Conservation (phyloP, 2,888 invertebrate genomes). For the Argynnis bischoffii region DNA sequence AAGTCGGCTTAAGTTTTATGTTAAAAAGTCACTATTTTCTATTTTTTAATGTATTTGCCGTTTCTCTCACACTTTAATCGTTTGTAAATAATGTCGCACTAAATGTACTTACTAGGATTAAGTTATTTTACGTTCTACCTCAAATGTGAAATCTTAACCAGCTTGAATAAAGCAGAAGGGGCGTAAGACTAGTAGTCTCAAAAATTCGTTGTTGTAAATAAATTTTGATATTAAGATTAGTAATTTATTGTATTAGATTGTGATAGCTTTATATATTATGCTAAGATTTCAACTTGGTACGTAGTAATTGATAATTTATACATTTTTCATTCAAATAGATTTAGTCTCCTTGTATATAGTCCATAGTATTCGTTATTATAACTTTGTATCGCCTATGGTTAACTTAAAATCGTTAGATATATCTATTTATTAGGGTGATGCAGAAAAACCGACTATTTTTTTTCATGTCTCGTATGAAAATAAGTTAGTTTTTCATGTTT, state of each 20-base stretch:
- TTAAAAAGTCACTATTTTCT: constrained; percentile 1
- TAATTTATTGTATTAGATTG: constrained; percentile 77
- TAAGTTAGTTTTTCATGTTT: no score
- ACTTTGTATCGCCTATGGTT: no score
- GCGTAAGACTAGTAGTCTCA: constrained; percentile 30
- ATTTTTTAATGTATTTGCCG: not conserved
- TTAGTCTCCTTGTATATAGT: constrained; percentile 52
- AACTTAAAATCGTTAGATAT: no score
- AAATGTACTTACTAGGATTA: constrained; percentile 51
- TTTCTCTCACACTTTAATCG: constrained; percentile 17
- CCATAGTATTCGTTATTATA: constrained; percentile 37
- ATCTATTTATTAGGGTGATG: no score
- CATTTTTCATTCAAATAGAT: constrained; percentile 36
- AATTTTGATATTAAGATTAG: constrained; percentile 45
- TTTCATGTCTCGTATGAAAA: no score
- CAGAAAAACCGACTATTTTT: no score
- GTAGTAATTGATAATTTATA: constrained; percentile 40
- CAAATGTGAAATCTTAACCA: constrained; percentile 53
- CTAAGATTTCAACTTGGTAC: constrained; percentile 31
- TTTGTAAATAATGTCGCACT: constrained; percentile 51
- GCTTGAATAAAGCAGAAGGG: constrained; percentile 21
- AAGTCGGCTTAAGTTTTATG: not conserved
- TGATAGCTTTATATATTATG: constrained; percentile 63
- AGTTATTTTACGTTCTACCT: constrained; percentile 75
- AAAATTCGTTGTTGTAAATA: constrained; percentile 43